These are phyloP conservation scores for Sebastes trivittatus DNA, from an alignment of 2,797 vertebrate genomes.

Conservation along the genomic window DNA sequence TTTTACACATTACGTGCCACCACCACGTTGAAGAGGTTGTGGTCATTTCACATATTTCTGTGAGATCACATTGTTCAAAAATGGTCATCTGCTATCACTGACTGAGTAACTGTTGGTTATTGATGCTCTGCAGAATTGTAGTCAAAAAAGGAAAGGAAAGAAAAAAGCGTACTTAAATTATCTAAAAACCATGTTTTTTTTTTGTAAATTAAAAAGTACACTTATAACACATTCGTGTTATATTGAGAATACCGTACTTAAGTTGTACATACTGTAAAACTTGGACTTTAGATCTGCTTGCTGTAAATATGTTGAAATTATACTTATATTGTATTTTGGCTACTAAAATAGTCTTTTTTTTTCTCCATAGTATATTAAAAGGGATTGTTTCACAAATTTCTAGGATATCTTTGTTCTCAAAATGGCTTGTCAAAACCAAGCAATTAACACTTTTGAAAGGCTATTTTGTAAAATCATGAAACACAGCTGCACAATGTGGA, in stretches of 20 bases:
- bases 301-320: background rate
- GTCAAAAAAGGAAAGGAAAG: background rate
- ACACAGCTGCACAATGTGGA: background rate
- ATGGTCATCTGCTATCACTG: conserved; percentile 6
- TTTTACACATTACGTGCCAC: too few species aligned
- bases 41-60: background rate
- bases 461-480: background rate
- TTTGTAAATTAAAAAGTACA: too few species aligned
- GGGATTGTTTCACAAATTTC: too few species aligned
- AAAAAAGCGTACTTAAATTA: background rate
- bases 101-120: conserved; percentile 11
- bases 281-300: background rate
- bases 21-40: background rate
- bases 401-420: too few species aligned
- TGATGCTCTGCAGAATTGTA: background rate
- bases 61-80: background rate
- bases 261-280: background rate
- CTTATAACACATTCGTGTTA: background rate
- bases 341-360: background rate
- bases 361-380: too few species aligned
- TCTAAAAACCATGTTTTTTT: too few species aligned
- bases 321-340: background rate
- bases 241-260: background rate
- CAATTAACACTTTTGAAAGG: background rate
- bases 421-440: background rate